These are phyloP conservation scores for Napeogenes sylphis DNA, from an alignment of 2,888 invertebrate genomes.

Conservation along the genomic window DNA sequence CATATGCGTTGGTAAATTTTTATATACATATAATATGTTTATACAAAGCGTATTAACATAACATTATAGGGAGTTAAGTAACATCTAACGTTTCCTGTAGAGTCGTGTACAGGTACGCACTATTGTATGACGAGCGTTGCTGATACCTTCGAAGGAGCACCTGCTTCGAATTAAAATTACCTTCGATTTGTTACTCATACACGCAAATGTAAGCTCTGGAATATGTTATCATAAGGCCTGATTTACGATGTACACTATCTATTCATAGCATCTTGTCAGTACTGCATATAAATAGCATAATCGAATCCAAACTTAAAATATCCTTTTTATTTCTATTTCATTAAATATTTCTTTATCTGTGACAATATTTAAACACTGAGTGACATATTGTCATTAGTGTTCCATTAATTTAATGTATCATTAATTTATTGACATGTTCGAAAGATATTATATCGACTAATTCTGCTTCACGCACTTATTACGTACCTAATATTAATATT, in stretches of 20 bases:
- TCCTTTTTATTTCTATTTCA: background rate
- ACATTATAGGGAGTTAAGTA: slow-evolving; percentile 7
- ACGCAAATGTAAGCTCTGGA: slow-evolving; percentile 39
- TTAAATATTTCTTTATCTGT: background rate
- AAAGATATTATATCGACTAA: too few relatives aligned
- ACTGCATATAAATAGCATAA: slow-evolving; percentile 36
- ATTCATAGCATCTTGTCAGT: slow-evolving; percentile 28
- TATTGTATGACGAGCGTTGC: slow-evolving; percentile 38
- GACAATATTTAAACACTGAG: too few relatives aligned
- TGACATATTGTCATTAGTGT: too few relatives aligned
- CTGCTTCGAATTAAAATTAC: slow-evolving; percentile 44
- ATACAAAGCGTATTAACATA: background rate
- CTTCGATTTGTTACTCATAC: slow-evolving; percentile 32
- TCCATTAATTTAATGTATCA: too few relatives aligned
- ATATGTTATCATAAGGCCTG: slow-evolving; percentile 26
- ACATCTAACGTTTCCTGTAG: slow-evolving; percentile 15
- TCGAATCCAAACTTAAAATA: slow-evolving; percentile 26
- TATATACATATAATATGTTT: too few relatives aligned
- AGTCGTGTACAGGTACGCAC: slow-evolving; percentile 17
- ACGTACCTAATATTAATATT: too few relatives aligned
- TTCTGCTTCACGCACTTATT: too few relatives aligned
- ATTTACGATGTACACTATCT: slow-evolving; percentile 20
- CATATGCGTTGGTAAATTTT: too few relatives aligned
- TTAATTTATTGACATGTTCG: too few relatives aligned
- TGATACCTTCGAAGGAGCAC: slow-evolving; percentile 38